Evolutionary conservation across 2,113 vertebrate genomes (phyloP).

Genomic region (Lycocorax pyrrhopterus): DNA sequence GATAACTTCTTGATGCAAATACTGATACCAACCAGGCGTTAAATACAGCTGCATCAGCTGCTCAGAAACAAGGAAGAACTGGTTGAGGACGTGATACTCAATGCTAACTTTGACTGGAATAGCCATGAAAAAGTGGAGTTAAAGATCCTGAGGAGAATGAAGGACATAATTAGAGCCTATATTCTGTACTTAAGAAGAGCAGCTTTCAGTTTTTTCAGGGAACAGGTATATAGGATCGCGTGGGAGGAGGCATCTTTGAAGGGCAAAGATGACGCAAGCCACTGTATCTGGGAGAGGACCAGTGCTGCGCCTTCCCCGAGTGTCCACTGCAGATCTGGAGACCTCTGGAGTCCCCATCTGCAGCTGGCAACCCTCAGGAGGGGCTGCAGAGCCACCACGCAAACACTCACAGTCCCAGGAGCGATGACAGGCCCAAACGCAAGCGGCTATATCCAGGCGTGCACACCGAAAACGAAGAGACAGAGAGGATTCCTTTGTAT

Average conservation of each 20-base stretch:
- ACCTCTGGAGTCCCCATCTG: no score
- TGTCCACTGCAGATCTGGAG: no score
- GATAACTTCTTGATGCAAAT: neutral
- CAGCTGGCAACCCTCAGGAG: no score
- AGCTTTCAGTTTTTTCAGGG: neutral
- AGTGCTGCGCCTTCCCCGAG: no score
- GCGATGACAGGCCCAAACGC: no score
- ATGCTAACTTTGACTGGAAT: neutral
- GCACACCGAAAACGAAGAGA: no score
- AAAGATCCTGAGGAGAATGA: neutral
- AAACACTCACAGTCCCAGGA: no score
- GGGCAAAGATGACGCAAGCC: neutral
- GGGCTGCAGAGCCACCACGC: no score
- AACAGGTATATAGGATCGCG: neutral
- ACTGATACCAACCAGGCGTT: neutral
- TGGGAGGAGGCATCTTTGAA: neutral
- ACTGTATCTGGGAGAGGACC: no score
- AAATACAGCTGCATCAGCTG: neutral
- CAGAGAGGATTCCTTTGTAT: no score
- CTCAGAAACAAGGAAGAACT: neutral
- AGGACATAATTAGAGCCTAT: neutral
- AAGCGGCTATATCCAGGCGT: no score
- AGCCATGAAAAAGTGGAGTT: neutral
- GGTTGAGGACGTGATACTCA: neutral
- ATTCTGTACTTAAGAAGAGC: neutral